Conservation (phyloP, 2,113 vertebrate species). For the Lagopus leucura region DNA sequence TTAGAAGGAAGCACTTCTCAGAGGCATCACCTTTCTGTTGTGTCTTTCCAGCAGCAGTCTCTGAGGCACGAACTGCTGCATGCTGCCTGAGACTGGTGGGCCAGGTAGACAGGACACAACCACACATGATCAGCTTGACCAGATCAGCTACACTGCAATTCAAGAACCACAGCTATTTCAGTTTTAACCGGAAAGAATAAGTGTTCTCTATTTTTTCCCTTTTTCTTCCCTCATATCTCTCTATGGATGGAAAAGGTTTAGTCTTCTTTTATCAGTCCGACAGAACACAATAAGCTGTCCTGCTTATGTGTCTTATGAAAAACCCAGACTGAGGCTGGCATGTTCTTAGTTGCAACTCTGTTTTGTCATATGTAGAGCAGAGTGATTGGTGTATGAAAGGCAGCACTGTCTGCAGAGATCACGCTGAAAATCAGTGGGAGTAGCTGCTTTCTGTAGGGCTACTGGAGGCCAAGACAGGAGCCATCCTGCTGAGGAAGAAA, state of each 20-base stretch:
- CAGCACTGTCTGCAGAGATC: fast-evolving
- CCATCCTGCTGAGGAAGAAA: neutral
- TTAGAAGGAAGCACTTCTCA: neutral
- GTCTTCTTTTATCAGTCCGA: neutral
- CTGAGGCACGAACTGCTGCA: neutral
- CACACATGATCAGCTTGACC: neutral
- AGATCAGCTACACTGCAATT: neutral
- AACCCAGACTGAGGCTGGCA: neutral
- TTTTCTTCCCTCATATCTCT: no score
- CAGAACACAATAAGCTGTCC: neutral
- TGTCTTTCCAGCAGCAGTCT: neutral
- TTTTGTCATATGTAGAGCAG: neutral
- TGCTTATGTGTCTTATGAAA: neutral
- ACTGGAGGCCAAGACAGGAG: neutral
- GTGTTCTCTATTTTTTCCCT: neutral
- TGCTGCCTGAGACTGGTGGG: neutral
- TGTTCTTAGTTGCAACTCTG: neutral
- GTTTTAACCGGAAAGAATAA: neutral
- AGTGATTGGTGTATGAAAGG: neutral
- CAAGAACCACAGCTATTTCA: neutral
- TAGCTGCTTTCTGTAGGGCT: neutral
- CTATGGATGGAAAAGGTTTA: neutral
- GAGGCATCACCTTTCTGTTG: neutral
- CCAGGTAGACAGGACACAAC: neutral
- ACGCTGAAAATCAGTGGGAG: neutral